Evolutionary conservation across 2,888 invertebrate species (phyloP).

Genomic region (Plebejus argus): DNA sequence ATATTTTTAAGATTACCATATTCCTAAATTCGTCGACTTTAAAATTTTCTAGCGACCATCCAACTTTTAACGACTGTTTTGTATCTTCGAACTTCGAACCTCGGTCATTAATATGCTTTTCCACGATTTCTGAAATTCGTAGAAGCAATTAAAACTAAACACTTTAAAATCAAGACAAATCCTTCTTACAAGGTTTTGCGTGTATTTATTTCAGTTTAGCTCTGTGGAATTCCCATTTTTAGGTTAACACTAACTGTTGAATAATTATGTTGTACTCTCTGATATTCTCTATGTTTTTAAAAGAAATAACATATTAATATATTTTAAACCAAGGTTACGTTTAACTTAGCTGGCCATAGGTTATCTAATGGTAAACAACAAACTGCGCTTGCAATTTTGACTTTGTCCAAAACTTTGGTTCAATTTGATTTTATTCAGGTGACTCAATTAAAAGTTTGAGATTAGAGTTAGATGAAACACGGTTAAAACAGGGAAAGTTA

Average conservation of each 20-base stretch:
- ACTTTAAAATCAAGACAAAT: neutral
- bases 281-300: too few species aligned
- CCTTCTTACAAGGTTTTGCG: neutral
- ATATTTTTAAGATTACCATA: neutral
- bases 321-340: too few species aligned
- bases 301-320: too few species aligned
- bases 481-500: neutral
- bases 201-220: neutral
- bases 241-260: neutral
- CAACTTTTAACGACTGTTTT: neutral
- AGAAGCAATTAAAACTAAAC: conserved; percentile 3
- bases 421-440: neutral
- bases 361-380: neutral
- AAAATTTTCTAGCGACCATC: neutral
- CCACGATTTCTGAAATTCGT: neutral
- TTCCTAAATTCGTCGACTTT: neutral
- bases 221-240: neutral
- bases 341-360: neutral
- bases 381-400: neutral
- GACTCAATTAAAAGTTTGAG: conserved; percentile 12
- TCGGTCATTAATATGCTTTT: neutral
- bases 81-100: neutral
- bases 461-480: neutral
- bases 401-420: neutral
- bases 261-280: too few species aligned